phyloP scores from a whole-genome alignment of 1,140 invertebrate genomes.

The Orius laevigatus region DNA sequence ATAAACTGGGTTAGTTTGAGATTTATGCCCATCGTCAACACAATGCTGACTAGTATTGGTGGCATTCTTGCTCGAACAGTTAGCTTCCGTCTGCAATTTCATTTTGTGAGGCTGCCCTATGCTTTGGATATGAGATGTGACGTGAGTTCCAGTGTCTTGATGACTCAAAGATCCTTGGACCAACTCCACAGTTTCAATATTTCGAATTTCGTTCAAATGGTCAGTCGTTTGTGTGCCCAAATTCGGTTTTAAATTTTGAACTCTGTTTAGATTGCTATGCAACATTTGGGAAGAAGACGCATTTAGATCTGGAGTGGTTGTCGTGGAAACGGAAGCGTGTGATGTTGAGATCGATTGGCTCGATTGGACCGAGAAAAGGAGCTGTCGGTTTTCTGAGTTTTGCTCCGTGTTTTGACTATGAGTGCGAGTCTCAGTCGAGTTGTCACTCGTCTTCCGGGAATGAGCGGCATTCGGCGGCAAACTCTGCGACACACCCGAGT shows the following conservation, averaged over 20 bases:
- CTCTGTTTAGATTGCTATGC: too few relatives aligned
- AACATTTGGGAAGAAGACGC: too few relatives aligned
- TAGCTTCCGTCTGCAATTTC: background rate
- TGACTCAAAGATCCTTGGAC: background rate
- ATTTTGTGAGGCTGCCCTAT: conserved; percentile 26
- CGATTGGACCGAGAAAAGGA: background rate
- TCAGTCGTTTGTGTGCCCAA: too few relatives aligned
- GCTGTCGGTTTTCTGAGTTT: conserved; percentile 4
- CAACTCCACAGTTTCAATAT: background rate
- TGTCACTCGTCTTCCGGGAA: conserved; percentile 6
- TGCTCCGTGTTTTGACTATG: conserved; percentile 6
- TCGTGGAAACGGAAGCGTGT: too few relatives aligned
- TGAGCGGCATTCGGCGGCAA: background rate
- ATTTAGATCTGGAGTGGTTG: too few relatives aligned
- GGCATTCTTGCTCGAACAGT: background rate
- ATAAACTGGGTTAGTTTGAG: conserved; percentile 8
- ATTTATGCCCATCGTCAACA: background rate
- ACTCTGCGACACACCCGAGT: background rate
- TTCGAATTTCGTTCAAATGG: too few relatives aligned
- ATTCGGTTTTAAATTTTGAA: too few relatives aligned
- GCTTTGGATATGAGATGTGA: conserved; percentile 29
- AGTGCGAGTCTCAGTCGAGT: conserved; percentile 6
- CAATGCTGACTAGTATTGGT: too few relatives aligned
- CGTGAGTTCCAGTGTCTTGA: conserved; percentile 16
- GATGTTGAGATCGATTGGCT: background rate